These are phyloP conservation scores for Macrocentrus cingulum DNA, from an alignment of 1,140 invertebrate genomes.

Conservation along the genomic window DNA sequence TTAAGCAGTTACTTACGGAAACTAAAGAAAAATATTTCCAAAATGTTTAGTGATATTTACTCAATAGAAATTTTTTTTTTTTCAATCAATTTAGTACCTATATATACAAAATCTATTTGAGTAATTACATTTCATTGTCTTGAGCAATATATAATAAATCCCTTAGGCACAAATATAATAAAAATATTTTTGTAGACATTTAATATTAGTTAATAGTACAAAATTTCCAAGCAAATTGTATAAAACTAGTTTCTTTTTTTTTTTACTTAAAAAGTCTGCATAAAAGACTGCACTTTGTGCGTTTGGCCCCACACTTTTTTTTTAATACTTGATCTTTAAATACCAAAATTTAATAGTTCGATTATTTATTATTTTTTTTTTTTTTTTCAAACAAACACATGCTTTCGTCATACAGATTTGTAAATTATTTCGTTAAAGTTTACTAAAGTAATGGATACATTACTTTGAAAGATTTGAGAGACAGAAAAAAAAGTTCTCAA, in stretches of 20 bases:
- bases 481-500: no score
- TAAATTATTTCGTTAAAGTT: no score
- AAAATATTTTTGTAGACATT: background rate
- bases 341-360: conserved; percentile 9
- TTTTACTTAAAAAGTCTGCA: conserved; percentile 1
- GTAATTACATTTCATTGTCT: conserved; percentile 11
- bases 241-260: conserved; percentile 10
- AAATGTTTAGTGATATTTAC: no score
- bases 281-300: conserved; percentile 9
- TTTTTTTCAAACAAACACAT: no score
- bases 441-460: no score
- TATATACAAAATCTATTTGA: conserved; percentile 13
- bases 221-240: background rate
- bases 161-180: conserved; percentile 14
- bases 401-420: no score
- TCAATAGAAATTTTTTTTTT: background rate
- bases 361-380: no score
- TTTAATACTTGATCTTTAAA: no score
- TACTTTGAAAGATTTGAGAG: no score
- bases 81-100: no score
- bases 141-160: conserved; percentile 18
- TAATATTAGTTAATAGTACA: background rate
- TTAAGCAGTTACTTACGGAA: background rate
- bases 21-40: no score
- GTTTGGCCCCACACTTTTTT: no score